Percentiles rank a stretch among this genome's conserved stretches.
phyloP scores from a whole-genome alignment of 2,113 vertebrate genomes.

The Saimiri boliviensis region DNA sequence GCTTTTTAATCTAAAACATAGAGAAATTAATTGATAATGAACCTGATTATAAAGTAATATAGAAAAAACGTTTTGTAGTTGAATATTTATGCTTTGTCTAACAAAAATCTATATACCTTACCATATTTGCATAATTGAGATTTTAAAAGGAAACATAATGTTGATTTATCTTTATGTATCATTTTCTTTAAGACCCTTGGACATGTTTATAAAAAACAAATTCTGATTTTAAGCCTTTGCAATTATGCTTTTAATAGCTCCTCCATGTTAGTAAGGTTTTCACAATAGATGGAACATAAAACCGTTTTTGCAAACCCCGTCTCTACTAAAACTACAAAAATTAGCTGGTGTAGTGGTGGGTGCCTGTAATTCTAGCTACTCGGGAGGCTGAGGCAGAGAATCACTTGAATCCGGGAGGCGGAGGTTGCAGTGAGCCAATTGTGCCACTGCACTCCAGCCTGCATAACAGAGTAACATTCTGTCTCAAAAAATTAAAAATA shows the following conservation, averaged over 20 bases:
- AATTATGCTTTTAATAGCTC: background rate
- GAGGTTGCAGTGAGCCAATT: no score
- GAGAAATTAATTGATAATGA: background rate
- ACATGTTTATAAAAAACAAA: background rate
- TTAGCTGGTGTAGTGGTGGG: no score
- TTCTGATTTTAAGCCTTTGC: background rate
- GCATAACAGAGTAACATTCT: no score
- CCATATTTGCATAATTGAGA: background rate
- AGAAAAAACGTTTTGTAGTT: background rate
- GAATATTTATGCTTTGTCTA: background rate
- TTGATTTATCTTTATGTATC: background rate
- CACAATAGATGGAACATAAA: background rate
- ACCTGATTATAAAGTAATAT: background rate
- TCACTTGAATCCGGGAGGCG: no score
- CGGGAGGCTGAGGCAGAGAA: no score
- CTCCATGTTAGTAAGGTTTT: background rate
- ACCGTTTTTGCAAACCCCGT: background rate
- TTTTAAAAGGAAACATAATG: background rate
- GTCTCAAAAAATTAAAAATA: no score
- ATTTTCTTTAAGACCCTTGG: background rate
- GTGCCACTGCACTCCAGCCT: no score
- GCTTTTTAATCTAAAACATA: background rate
- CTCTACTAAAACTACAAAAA: no score
- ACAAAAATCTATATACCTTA: background rate
- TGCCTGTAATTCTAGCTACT: no score